Evolutionary conservation across 2,888 invertebrate genomes (phyloP).

Genomic region (Schizaphis graminum): DNA sequence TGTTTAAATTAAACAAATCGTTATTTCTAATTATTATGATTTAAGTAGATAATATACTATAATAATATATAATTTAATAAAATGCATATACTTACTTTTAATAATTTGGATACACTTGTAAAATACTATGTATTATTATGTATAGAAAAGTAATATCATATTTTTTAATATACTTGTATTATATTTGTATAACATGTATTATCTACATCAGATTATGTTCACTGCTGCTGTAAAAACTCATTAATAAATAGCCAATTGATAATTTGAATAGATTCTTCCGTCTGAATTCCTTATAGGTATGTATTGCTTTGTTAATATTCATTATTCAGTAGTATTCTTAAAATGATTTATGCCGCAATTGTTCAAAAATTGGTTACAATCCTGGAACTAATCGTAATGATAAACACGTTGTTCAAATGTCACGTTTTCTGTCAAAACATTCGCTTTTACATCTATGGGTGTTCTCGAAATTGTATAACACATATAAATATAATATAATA

Average conservation of each 20-base stretch:
- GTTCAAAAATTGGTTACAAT: conserved; percentile 6
- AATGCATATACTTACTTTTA: neutral
- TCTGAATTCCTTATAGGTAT: neutral
- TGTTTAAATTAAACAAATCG: neutral
- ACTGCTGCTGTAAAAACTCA: neutral
- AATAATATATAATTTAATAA: neutral
- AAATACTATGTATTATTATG: neutral
- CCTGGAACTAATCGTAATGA: conserved; percentile 47
- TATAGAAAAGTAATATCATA: neutral
- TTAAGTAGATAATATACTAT: neutral
- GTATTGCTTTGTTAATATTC: neutral
- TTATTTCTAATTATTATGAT: neutral
- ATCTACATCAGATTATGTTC: neutral
- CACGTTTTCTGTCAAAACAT: conserved; percentile 27
- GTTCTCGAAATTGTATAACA: neutral
- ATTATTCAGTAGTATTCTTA: neutral
- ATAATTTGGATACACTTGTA: neutral
- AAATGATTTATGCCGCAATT: neutral
- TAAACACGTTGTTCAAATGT: conserved; percentile 43
- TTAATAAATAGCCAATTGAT: neutral
- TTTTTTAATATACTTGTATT: neutral
- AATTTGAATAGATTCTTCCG: neutral
- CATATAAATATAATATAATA: neutral
- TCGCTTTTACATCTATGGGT: neutral
- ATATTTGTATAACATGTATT: neutral